Conservation (phyloP, 1,140 invertebrate species). For the Drosophila neocordata region DNA sequence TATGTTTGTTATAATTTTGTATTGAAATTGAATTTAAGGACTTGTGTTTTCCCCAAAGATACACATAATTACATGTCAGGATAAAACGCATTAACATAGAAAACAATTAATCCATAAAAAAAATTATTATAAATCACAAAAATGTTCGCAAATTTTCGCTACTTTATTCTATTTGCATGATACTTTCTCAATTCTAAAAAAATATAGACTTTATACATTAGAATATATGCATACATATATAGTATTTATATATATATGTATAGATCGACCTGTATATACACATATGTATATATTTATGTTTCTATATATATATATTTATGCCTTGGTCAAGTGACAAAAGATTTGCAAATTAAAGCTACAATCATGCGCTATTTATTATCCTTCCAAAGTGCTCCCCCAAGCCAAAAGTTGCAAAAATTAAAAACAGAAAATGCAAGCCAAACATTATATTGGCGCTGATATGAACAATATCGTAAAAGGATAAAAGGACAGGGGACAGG, state of each 20-base stretch:
- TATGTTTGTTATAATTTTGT: slow-evolving; percentile 53
- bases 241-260: slow-evolving; percentile 44
- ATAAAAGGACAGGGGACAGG: background rate
- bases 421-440: slow-evolving; percentile 37
- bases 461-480: slow-evolving; percentile 26
- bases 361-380: slow-evolving; percentile 7
- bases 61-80: slow-evolving; percentile 3
- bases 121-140: slow-evolving; percentile 78
- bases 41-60: slow-evolving; percentile 13
- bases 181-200: slow-evolving; percentile 60
- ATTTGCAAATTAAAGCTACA: slow-evolving; percentile 47
- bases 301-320: slow-evolving; percentile 25
- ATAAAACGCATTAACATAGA: slow-evolving; percentile 61
- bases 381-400: slow-evolving; percentile 3
- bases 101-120: slow-evolving; percentile 52
- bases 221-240: slow-evolving; percentile 50
- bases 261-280: background rate
- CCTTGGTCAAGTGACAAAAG: slow-evolving; percentile 40
- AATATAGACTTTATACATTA: slow-evolving; percentile 2
- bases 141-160: slow-evolving; percentile 74
- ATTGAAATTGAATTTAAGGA: slow-evolving; percentile 67
- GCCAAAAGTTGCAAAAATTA: slow-evolving; percentile 12
- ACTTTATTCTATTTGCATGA: slow-evolving; percentile 59
- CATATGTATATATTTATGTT: slow-evolving; percentile 23
- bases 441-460: slow-evolving; percentile 35